Evolutionary conservation across 2,797 vertebrate genomes (phyloP).

Genomic region (Eulemur albifrons): DNA sequence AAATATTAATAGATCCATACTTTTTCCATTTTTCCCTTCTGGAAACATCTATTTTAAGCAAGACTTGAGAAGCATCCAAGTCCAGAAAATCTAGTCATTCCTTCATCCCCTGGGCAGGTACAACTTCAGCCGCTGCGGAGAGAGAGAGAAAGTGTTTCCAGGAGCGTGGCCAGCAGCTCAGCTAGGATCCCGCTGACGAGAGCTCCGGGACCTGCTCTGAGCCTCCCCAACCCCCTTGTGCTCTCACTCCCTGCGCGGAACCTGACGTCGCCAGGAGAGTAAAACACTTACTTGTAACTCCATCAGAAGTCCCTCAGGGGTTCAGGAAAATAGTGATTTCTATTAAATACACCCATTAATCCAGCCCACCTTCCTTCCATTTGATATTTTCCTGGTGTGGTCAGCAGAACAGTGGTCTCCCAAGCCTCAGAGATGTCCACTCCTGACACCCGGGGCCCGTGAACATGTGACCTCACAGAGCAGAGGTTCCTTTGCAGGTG

Average conservation of each 20-base stretch:
- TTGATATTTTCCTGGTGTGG: not conserved
- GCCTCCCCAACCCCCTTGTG: not conserved
- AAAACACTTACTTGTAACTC: not conserved
- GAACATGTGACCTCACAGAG: not conserved
- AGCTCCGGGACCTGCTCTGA: not conserved
- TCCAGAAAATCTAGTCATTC: conserved; percentile 4
- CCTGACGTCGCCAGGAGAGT: not conserved
- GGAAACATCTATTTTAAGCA: conserved; percentile 65
- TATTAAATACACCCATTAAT: not conserved
- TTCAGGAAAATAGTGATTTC: not conserved
- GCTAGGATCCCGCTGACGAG: not conserved
- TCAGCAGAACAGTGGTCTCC: not conserved
- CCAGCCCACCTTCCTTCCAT: not conserved
- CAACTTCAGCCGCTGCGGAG: not conserved
- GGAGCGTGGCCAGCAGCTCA: accelerated
- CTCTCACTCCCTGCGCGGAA: not conserved
- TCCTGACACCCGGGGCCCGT: no score
- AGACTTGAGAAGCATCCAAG: not conserved
- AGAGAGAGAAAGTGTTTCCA: not conserved
- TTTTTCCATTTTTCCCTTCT: conserved; percentile 36
- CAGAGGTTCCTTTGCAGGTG: not conserved
- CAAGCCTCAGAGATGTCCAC: not conserved
- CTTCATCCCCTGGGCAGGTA: conserved; percentile 39
- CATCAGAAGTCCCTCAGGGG: not conserved
- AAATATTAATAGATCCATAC: not conserved